These are phyloP conservation scores for Lethrus apterus DNA, from an alignment of 1,140 invertebrate genomes.

Conservation along the genomic window DNA sequence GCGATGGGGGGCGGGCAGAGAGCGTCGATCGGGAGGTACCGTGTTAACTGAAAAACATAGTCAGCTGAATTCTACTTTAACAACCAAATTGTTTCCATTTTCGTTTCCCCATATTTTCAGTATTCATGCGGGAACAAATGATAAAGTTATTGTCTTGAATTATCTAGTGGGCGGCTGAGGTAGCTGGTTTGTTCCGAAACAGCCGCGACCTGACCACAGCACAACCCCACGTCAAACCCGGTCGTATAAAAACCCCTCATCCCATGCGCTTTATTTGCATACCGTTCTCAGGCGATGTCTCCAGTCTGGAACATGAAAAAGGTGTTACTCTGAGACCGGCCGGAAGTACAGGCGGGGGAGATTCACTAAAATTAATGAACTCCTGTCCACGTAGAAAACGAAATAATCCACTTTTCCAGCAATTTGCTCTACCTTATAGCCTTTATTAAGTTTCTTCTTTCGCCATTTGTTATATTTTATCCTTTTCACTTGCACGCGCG, in stretches of 20 bases:
- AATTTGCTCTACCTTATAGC: conserved; percentile 31
- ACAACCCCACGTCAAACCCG: conserved; percentile 11
- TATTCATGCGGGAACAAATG: conserved; percentile 8
- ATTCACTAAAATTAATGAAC: conserved; percentile 33
- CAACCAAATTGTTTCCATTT: conserved; percentile 3
- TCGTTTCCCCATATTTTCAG: conserved; percentile 7
- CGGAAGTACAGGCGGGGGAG: background rate
- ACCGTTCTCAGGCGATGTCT: conserved; percentile 34
- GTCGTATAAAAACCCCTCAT: conserved; percentile 19
- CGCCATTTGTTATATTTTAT: too few relatives aligned
- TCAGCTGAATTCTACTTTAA: conserved; percentile 14
- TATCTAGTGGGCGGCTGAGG: conserved; percentile 21
- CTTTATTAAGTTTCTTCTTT: too few relatives aligned
- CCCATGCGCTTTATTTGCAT: conserved; percentile 24
- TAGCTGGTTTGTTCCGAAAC: conserved; percentile 11
- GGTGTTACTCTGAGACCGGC: conserved; percentile 28
- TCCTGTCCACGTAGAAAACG: conserved; percentile 35
- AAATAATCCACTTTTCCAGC: conserved; percentile 37
- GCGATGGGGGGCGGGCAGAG: background rate
- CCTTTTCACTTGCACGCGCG: too few relatives aligned
- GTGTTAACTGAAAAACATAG: conserved; percentile 11
- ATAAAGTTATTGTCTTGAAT: conserved; percentile 20
- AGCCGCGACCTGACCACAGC: conserved; percentile 11
- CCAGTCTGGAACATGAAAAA: conserved; percentile 35
- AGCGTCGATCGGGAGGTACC: background rate